Base-by-base conservation (phyloP, 1,140 invertebrate species). In the Drosophila sp. region DNA sequence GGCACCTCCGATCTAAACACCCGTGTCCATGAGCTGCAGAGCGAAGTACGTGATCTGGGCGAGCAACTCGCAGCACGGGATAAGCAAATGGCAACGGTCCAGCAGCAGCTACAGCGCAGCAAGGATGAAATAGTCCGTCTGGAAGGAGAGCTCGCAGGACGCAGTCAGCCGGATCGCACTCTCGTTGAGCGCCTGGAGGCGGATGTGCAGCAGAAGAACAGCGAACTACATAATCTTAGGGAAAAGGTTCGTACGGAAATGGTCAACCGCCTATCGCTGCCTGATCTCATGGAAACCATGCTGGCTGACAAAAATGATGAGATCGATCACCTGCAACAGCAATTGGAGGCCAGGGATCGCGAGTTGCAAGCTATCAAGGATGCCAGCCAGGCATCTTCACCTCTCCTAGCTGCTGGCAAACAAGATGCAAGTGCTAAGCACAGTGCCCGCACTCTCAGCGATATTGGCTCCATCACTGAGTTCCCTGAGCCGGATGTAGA, bases 391-490 rank as follows among this genome's bases (percentile, higher is more conserved):
- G 29, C 13, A 0, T 76, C 72, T 2, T 80, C 83, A 2, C 73
- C 86, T n/a, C 11, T 38, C 1, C 36, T 38, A 7, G 77, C 32
- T 0, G 61, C 34, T 0, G 83, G 71, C 51, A 93, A 91, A 89
- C 84, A 89, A 41, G 76, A 84, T 62, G 92, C 62, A 34, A 91
- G 87, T 90, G 90, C 80, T 78, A 93, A 92, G 77, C 76, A 89
- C 75, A 93, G 94, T 40, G 95, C 94, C 1, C 92, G 94, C 25
- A 95, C 95, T 0, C 90, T 96, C 0, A 95, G 94, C 78, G 95
- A 95, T 70, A 95, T 96, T 53, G 91, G 95, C 2, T 95, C 95
- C 0, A 94, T 95, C 90, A 95, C 95, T 0, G 95, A 95, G 58
- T 95, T 93, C 54, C 94, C 95, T 46, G 94, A 95, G 56, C 93